Percentiles rank a stretch among this genome's conserved stretches.
phyloP scores from a whole-genome alignment of 2,888 invertebrate species.

The Zygothrica quintamaculata region DNA sequence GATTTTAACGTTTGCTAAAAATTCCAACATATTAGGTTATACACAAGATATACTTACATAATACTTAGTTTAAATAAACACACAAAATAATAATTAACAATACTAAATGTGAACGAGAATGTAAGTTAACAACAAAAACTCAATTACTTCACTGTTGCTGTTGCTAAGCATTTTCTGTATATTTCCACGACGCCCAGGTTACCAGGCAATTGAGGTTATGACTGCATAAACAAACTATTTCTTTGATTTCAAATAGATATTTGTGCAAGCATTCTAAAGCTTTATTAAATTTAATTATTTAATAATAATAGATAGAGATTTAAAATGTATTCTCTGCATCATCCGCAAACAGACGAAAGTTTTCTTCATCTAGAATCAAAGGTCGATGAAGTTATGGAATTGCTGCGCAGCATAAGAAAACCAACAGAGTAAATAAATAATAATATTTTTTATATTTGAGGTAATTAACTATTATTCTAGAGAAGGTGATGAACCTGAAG shows the following conservation, averaged over 20 bases:
- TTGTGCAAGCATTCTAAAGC: too few relatives aligned
- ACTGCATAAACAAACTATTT: slow-evolving; percentile 28
- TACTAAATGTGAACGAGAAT: too few relatives aligned
- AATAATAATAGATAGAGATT: background rate
- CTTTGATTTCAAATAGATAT: too few relatives aligned
- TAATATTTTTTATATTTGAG: background rate
- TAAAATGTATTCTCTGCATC: slow-evolving; percentile 58
- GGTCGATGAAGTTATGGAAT: slow-evolving; percentile 56
- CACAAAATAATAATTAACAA: background rate
- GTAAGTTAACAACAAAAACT: too few relatives aligned
- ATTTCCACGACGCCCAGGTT: slow-evolving; percentile 22
- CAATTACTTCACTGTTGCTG: background rate
- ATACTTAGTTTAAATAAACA: slow-evolving; percentile 6
- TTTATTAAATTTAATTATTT: slow-evolving; percentile 3
- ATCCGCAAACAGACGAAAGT: slow-evolving; percentile 62
- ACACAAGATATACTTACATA: background rate
- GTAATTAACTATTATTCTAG: slow-evolving; percentile 14
- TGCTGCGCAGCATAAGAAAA: slow-evolving; percentile 43
- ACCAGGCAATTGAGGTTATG: slow-evolving; percentile 24
- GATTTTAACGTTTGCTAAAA: slow-evolving; percentile 30
- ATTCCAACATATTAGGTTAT: background rate
- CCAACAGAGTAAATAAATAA: slow-evolving; percentile 39
- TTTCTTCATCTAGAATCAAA: slow-evolving; percentile 53
- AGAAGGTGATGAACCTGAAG: slow-evolving; percentile 5
- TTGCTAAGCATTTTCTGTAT: slow-evolving; percentile 27